phyloP scores from a whole-genome alignment of 2,797 vertebrate species.

The Gadopsis bispinosus region DNA sequence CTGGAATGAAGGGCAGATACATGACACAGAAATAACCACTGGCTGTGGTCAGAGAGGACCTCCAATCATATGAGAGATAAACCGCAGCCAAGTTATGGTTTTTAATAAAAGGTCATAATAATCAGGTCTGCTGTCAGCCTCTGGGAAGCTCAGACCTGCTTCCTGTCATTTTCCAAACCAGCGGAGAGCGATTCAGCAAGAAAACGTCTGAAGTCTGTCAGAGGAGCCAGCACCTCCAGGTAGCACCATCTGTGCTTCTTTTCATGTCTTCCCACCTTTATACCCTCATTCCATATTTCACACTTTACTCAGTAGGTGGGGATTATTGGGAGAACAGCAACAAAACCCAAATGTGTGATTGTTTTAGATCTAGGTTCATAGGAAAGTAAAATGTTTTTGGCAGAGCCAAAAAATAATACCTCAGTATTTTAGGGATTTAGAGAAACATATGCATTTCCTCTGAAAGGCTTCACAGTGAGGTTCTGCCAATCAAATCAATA shows the following conservation, averaged over 20 bases:
- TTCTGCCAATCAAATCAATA: neutral
- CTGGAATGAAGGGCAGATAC: neutral
- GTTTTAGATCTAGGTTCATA: neutral
- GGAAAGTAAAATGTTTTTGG: neutral
- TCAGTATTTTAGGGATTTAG: neutral
- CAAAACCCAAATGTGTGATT: neutral
- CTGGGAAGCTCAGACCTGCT: constrained; percentile 9
- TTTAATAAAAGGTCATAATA: constrained; percentile 39
- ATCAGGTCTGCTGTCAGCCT: constrained; percentile 33
- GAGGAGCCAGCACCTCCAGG: constrained; percentile 18
- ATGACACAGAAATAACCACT: constrained; percentile 2
- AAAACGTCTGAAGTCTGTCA: constrained; percentile 29
- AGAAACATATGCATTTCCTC: neutral
- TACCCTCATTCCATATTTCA: neutral
- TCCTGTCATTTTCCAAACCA: constrained; percentile 51
- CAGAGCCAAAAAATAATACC: neutral
- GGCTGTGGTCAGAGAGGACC: constrained; percentile 1
- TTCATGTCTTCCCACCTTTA: neutral
- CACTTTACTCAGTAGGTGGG: neutral
- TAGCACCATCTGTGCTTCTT: constrained; percentile 39
- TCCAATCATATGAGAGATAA: constrained; percentile 2
- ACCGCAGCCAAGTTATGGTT: constrained; percentile 13
- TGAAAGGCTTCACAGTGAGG: too few species aligned
- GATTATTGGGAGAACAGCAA: neutral
- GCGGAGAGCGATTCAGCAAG: constrained; percentile 9